A percentile compares a stretch with the other conserved stretches of the same genome.
Conservation (phyloP, 2,888 invertebrate genomes). For the Heliconius sara region DNA sequence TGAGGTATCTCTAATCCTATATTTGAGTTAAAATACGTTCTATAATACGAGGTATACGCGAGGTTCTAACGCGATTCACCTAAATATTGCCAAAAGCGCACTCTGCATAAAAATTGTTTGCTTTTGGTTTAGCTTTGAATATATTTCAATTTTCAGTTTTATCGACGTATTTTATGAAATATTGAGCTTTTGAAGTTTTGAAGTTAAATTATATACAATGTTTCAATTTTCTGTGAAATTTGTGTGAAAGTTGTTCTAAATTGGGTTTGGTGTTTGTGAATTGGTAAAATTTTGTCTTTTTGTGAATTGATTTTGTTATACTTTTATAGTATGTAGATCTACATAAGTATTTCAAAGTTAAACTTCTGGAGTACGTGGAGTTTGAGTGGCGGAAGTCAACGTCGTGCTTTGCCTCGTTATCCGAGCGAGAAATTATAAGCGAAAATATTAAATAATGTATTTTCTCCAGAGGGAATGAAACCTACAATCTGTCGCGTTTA, state of each 20-base stretch:
- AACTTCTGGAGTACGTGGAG: no score
- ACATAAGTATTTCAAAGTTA: no score
- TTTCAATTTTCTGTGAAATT: not conserved
- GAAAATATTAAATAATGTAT: no score
- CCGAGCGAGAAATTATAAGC: no score
- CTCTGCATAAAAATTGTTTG: slow-evolving; percentile 26
- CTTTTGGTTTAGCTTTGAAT: slow-evolving; percentile 27
- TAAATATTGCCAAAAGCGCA: slow-evolving; percentile 23
- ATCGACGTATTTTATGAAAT: slow-evolving; percentile 11
- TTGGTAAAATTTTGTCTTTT: not conserved
- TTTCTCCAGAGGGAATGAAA: no score
- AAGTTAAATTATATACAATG: slow-evolving; percentile 13
- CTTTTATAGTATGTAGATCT: no score
- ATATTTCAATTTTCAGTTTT: slow-evolving; percentile 28
- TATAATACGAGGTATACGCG: not conserved
- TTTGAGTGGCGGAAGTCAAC: no score
- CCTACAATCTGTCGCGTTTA: no score
- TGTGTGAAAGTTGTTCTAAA: not conserved
- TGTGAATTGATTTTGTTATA: not conserved
- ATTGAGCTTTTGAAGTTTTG: slow-evolving; percentile 7
- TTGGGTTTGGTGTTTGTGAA: not conserved
- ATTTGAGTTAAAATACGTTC: not conserved
- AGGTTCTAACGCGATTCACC: slow-evolving; percentile 33
- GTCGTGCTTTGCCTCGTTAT: no score
- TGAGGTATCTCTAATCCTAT: not conserved